A percentile compares a stretch with the other conserved stretches of the same genome.
Evolutionary conservation across 1,140 invertebrate species (phyloP).

Genomic region (Drosophila persimilis): DNA sequence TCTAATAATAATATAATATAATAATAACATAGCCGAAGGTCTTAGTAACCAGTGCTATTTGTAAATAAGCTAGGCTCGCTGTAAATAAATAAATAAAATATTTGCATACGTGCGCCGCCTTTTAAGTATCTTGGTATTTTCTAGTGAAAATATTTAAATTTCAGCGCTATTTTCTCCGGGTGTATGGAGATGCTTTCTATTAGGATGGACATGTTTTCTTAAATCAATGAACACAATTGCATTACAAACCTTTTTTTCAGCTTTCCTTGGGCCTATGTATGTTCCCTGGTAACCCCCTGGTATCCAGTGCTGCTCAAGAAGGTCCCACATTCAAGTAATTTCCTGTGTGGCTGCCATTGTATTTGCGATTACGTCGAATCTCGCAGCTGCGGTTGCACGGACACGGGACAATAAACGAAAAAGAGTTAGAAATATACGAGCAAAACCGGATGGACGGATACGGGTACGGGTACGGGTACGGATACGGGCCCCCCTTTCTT

Average conservation of each 20-base stretch:
- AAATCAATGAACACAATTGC: background rate
- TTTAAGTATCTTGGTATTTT: no score
- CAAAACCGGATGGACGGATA: background rate
- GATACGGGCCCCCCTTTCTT: slow-evolving; percentile 5
- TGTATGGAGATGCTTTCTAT: no score
- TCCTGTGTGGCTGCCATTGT: slow-evolving; percentile 42
- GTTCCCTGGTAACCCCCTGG: slow-evolving; percentile 14
- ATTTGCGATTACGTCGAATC: slow-evolving; percentile 22
- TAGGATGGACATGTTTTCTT: no score
- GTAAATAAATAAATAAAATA: no score
- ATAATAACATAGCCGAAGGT: no score
- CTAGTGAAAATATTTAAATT: no score
- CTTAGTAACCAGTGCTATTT: no score
- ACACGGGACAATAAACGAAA: slow-evolving; percentile 34
- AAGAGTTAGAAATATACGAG: slow-evolving; percentile 42
- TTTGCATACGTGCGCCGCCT: no score
- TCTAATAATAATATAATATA: no score
- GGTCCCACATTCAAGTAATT: slow-evolving; percentile 62
- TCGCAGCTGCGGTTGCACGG: background rate
- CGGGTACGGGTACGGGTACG: background rate
- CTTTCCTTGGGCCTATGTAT: slow-evolving; percentile 1
- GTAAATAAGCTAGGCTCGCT: no score
- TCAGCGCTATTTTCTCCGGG: no score
- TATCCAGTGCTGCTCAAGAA: slow-evolving; percentile 14
- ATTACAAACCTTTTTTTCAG: background rate